These are phyloP conservation scores for Lutraria lutraria DNA, from an alignment of 2,888 invertebrate species.

Conservation along the genomic window DNA sequence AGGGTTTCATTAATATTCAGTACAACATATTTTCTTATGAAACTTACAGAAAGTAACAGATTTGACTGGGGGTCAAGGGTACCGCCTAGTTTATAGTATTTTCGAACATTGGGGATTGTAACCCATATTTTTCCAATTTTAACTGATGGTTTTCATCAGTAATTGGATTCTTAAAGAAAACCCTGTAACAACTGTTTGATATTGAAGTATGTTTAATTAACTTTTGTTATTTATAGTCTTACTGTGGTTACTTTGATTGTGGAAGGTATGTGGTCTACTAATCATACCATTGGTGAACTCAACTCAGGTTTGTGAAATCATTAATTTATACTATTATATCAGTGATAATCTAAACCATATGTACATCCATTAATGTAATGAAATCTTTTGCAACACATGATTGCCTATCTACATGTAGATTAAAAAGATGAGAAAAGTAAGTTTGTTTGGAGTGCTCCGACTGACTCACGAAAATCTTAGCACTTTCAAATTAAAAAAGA, in stretches of 20 bases:
- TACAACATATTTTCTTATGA: no score
- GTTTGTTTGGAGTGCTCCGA: no score
- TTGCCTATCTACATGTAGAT: no score
- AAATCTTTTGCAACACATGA: background rate
- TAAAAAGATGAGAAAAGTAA: background rate
- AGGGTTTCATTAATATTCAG: no score
- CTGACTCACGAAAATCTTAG: no score
- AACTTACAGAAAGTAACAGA: no score
- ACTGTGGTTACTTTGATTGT: conserved; percentile 93
- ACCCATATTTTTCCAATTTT: background rate
- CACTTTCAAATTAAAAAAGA: no score
- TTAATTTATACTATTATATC: background rate
- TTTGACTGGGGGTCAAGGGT: background rate
- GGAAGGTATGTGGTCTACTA: conserved; percentile 94
- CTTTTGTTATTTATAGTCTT: conserved; percentile 89
- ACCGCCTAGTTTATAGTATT: no score
- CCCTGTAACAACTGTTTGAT: background rate
- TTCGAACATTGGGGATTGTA: no score
- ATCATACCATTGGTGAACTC: conserved; percentile 90
- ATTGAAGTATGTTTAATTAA: background rate
- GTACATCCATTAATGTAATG: background rate
- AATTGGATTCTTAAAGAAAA: background rate
- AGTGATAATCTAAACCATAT: background rate
- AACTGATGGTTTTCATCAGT: background rate
- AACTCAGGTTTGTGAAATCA: conserved; percentile 44